Conservation (phyloP, 2,113 vertebrate genomes). For the Jacana jacana region DNA sequence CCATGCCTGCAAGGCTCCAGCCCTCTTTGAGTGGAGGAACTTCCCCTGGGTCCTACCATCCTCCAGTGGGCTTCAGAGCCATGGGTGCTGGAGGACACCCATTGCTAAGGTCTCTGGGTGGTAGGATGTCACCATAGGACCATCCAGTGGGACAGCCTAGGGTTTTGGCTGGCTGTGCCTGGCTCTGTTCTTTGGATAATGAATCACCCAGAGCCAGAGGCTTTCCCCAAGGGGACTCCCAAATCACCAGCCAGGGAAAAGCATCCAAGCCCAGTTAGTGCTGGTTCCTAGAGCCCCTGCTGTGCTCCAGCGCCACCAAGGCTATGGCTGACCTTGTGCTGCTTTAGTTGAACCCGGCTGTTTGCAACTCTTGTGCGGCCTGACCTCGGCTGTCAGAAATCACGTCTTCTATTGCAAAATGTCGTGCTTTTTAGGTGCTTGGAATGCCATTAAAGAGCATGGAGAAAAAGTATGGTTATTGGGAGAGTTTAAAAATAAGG, state of each 20-base stretch:
- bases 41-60: neutral
- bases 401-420: neutral
- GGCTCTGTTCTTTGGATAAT: neutral
- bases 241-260: neutral
- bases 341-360: neutral
- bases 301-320: neutral
- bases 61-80: neutral
- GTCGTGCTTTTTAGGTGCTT: neutral
- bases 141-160: neutral
- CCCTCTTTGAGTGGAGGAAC: neutral
- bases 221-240: neutral
- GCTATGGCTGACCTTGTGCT: neutral
- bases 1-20: neutral
- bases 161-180: neutral
- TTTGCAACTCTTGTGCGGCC: neutral
- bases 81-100: fast-evolving
- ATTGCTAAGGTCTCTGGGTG: neutral
- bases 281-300: neutral
- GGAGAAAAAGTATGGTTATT: neutral
- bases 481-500: neutral
- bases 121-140: neutral
- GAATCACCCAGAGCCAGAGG: neutral
- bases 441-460: neutral
- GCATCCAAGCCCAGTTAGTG: neutral
- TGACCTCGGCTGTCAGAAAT: neutral